Evolutionary conservation across 1,140 invertebrate genomes (phyloP).

Genomic region (Pogonus chalceus): DNA sequence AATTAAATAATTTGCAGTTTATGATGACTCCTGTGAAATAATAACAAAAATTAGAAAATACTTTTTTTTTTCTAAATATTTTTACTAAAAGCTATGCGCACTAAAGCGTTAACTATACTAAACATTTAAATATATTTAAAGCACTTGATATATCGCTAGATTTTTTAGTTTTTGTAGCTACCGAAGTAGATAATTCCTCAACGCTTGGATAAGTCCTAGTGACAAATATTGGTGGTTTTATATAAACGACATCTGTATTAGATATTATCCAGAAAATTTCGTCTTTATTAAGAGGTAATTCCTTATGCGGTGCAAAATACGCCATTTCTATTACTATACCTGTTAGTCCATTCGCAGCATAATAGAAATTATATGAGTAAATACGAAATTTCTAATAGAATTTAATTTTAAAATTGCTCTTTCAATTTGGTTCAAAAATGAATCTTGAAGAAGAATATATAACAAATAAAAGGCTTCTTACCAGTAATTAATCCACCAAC

Average conservation of each 20-base stretch:
- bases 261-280: not conserved
- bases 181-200: not conserved
- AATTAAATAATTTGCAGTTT: not conserved
- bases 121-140: too few species aligned
- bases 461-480: conserved; percentile 31
- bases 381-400: not conserved
- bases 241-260: not conserved
- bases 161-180: too few species aligned
- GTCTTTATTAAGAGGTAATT: not conserved
- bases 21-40: not conserved
- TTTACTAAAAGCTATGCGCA: too few species aligned
- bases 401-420: too few species aligned
- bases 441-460: not conserved
- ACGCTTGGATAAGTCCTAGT: not conserved
- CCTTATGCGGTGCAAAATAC: not conserved
- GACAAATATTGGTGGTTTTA: not conserved
- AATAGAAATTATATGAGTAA: not conserved
- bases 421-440: not conserved
- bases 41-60: too few species aligned
- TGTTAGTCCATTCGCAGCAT: not conserved
- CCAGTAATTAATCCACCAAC: conserved; percentile 72
- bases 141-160: too few species aligned
- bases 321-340: not conserved
- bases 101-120: too few species aligned
- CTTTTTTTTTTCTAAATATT: too few species aligned